These are phyloP conservation scores for Salarias fasciatus DNA, from an alignment of 2,797 vertebrate genomes.

Conservation along the genomic window DNA sequence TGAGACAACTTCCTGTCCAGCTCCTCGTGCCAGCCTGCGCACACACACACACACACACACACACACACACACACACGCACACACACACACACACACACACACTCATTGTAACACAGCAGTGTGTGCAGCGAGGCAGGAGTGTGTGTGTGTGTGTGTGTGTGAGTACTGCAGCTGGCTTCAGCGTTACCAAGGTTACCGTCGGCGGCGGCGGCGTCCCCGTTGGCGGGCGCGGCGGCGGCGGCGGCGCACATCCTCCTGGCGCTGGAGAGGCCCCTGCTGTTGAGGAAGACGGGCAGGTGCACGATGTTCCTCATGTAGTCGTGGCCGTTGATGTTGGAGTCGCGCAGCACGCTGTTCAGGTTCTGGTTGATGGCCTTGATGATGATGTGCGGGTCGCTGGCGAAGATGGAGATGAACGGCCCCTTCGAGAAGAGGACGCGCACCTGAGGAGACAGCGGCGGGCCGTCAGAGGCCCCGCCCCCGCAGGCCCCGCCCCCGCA, in stretches of 20 bases:
- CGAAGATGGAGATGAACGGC: conserved; percentile 98
- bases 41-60: conserved; percentile 9
- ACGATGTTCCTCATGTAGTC: conserved; percentile 99
- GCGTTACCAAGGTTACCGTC: too few species aligned
- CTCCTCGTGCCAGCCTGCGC: conserved; percentile 90
- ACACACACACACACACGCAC: too few species aligned
- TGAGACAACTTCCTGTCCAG: conserved; percentile 90
- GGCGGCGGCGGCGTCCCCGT: conserved; percentile 83
- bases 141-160: too few species aligned
- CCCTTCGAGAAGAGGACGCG: conserved; percentile 97
- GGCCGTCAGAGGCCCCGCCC: too few species aligned
- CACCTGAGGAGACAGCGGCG: too few species aligned
- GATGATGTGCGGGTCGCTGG: conserved; percentile 98
- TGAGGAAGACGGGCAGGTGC: conserved; percentile 95
- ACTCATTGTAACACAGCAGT: too few species aligned
- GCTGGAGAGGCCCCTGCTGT: conserved; percentile 93
- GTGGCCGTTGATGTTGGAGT: conserved; percentile 98
- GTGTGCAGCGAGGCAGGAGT: too few species aligned
- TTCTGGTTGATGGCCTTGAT: conserved; percentile 99
- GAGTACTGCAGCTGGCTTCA: too few species aligned
- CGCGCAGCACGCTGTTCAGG: conserved; percentile 95
- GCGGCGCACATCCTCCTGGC: conserved; percentile 89
- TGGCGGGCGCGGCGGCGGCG: conserved; percentile 76
- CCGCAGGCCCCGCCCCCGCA: too few species aligned
- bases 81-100: too few species aligned